phyloP scores from a whole-genome alignment of 2,797 vertebrate species.

The Arrhamphus sclerolepis region DNA sequence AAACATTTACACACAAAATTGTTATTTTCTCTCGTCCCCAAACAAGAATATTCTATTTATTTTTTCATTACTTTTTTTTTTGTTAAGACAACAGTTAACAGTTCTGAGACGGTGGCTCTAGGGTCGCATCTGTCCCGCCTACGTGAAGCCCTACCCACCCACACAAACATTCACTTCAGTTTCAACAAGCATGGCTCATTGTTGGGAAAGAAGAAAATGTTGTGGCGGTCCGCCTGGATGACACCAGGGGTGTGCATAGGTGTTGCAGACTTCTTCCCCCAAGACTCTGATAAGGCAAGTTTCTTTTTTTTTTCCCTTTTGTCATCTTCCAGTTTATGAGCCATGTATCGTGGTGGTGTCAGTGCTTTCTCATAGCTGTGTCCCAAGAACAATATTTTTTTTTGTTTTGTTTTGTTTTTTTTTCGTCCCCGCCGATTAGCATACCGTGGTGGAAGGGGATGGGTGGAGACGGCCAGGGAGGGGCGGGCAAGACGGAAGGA shows the following conservation, averaged over 20 bases:
- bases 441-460: conserved; percentile 1
- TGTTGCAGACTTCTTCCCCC: conserved; percentile 66
- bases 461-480: too few species aligned
- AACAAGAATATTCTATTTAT: conserved; percentile 87
- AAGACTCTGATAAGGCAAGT: conserved; percentile 54
- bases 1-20: conserved; percentile 97
- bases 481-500: conserved; percentile 15
- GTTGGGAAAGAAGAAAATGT: conserved; percentile 80
- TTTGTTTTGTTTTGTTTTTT: too few species aligned
- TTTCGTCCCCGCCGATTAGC: conserved; percentile 18
- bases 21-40: conserved; percentile 74
- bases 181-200: conserved; percentile 90
- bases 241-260: conserved; percentile 96
- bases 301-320: background rate
- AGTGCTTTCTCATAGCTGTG: conserved; percentile 33
- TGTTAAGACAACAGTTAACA: conserved; percentile 87
- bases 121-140: conserved; percentile 62
- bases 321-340: conserved; percentile 78
- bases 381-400: conserved; percentile 11
- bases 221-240: conserved; percentile 88
- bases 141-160: conserved; percentile 67
- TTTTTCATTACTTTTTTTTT: conserved; percentile 31
- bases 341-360: conserved; percentile 79
- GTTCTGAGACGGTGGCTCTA: conserved; percentile 91
- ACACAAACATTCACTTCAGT: conserved; percentile 81